Conservation (phyloP, 2,113 vertebrate species). For the Oryctolagus cuniculus region mOryCun1.1 NC_091433.1:152260001-152260500, state of each 20-base stretch:
- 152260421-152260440: neutral
- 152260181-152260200: neutral
- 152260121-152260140: too few species aligned
- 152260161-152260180: neutral
- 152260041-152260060: neutral
- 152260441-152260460: neutral
- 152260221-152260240: neutral
- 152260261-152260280: neutral
- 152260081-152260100: neutral
- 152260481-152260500: neutral
- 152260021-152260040: neutral
- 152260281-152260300: neutral
- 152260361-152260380: neutral
- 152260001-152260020: neutral
- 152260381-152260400: neutral
- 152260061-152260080: neutral
- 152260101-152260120: neutral
- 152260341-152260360: neutral
- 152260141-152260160: neutral
- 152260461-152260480: neutral
- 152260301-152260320: neutral
- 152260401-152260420: constrained; percentile 14
- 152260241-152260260: neutral
- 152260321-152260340: neutral
- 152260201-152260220: neutral